Evolutionary conservation across 2,888 invertebrate genomes (phyloP), one percentile per base, ranked within the genome.

Genomic region (Tenthredo scrophulariae): DNA sequence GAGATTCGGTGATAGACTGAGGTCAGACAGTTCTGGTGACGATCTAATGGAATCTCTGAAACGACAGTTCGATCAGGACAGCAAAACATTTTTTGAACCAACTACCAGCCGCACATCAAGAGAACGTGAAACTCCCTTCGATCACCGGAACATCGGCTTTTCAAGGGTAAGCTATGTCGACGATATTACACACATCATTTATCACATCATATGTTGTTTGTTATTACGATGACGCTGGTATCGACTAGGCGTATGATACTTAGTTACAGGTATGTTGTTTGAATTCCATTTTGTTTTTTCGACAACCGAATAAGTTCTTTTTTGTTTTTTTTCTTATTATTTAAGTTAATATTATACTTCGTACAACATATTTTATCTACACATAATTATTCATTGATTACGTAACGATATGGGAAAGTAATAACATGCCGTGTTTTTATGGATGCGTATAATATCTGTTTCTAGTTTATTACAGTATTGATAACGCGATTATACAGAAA

Each of bases 21-120:
- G 91, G 1, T 50, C 77, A 2, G 80, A 13, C 4, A 92, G 92
- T 87, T 89, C 91, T 37, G 90, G 91, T 10, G 91, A 93, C 85
- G 93, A 93, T 85, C 88, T 93, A 46, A 86, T 93, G 43, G 89
- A 92, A 79, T 90, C 93, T 79, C 87, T 93, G 43, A 92, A 92
- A 85, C 90, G 93, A 86, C 91, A 91, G 62, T 91, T 92, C 70
- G 91, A 93, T 85, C 91, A 91, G 22, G 90, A 91, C 75, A 88
- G 87, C 84, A 89, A 90, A 43, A 87, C 90, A 0, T 92, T 92
- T 84, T 92, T 92, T 86, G 92, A 92, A 29, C 90, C 82, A 62
- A 43, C 82, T n/a, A 33, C 70, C 10, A 46, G 46, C 15, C 58
- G 84, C 5, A 46, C 13, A 15, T 74, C 84, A 1, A 50, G 84